Percentiles rank a stretch among this genome's conserved stretches.
These are phyloP conservation scores for Esox niger DNA, from an alignment of 2,113 vertebrate species.

Conservation along the genomic window DNA sequence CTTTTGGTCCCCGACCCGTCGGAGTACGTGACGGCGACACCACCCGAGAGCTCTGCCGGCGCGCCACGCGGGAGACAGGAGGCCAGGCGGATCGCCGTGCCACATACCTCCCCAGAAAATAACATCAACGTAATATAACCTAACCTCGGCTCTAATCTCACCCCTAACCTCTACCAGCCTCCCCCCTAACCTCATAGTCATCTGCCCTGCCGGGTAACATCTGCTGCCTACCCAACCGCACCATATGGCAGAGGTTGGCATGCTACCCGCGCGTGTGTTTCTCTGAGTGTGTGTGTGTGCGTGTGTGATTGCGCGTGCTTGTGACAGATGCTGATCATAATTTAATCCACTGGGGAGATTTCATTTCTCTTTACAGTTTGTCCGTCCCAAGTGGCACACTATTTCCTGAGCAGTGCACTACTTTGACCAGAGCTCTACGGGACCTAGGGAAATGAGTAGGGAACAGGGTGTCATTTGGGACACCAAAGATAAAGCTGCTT, in stretches of 20 bases:
- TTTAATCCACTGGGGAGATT: background rate
- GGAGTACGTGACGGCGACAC: too few species aligned
- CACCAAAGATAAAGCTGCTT: background rate
- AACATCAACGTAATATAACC: too few species aligned
- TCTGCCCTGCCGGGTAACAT: conserved; percentile 6
- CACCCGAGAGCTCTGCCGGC: too few species aligned
- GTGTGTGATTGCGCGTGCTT: conserved; percentile 3
- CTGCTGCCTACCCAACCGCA: conserved; percentile 43
- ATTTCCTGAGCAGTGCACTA: too few species aligned
- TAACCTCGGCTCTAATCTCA: conserved; percentile 43
- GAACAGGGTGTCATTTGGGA: too few species aligned
- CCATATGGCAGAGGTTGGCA: conserved; percentile 54
- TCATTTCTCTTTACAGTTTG: background rate
- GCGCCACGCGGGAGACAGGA: too few species aligned
- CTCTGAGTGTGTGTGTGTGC: background rate
- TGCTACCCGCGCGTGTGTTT: conserved; percentile 23
- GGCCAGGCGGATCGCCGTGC: too few species aligned
- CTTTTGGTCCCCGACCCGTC: too few species aligned
- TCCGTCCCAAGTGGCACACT: background rate
- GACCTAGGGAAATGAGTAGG: too few species aligned
- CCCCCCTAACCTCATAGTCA: background rate
- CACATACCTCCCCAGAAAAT: too few species aligned
- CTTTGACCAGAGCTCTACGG: too few species aligned
- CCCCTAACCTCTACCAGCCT: conserved; percentile 18
- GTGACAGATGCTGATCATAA: background rate